Evolutionary conservation across 37 sponge, comb jelly and placozoan genomes (phyloP), one percentile per base, ranked within the genome.

Genomic region (Ephydatia muelleri): DNA sequence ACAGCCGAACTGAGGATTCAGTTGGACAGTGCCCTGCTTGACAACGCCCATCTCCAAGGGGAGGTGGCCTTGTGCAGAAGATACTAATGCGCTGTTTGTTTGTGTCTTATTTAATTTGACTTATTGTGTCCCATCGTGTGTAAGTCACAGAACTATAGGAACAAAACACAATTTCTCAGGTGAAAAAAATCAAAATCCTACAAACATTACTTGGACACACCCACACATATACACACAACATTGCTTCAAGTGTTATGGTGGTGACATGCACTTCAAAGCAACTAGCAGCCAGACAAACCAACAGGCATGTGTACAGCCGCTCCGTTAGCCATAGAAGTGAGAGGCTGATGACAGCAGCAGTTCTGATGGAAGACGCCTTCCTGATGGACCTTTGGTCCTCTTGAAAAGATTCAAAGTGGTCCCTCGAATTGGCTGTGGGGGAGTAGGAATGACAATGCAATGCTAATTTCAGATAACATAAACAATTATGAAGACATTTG

Each of bases 351-450:
- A 43, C 8, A 8, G 8, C 47, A 43, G 47, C 47, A 30, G 70
- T 31, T 82, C 43, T 68, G 82, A 75, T 23, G 87, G 87, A 25
- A 64, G 67, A 5, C 70, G 79, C 35, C 87, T 35, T 2, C 87
- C 87, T 37, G 36, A 2, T 22, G 87, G 87, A 16, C 87, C 87
- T 23, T 48, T 43, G 8, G 82, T 76, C 23, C 68, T 87, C 27
- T n/a, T n/a, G 22, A 81, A 5, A 67, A 14, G 8, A 67, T 26
- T 81, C 23, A 80, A 35, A 37, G 80, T 36, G 33, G 84, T 75
- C 25, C 27, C 30, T 28, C 67, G 75, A 34, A 37, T 83, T 23
- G 80, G 86, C 86, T 86, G 65, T 0, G 25, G 38, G 31, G 2
- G 26, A 29, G 74, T 21, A 22, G n/a, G 43, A 23, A 26, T 14